Evolutionary conservation across 1,140 invertebrate genomes (phyloP).

Genomic region (Trichogramma pretiosum): DNA sequence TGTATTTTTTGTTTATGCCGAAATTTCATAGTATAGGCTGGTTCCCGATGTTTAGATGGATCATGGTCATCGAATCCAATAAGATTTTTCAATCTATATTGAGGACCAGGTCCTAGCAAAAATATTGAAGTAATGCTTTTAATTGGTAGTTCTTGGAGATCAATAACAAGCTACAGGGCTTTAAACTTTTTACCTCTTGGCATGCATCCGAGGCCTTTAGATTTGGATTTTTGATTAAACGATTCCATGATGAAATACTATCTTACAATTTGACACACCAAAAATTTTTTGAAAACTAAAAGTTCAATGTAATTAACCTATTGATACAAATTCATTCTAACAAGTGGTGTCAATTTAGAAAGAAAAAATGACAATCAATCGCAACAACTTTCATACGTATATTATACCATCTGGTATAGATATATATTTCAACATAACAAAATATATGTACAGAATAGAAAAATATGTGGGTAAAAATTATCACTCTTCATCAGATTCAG

Average conservation of each 20-base stretch:
- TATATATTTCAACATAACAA: slow-evolving; percentile 18
- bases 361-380: no score
- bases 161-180: no score
- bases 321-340: no score
- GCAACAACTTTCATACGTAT: no score
- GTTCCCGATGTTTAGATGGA: slow-evolving; percentile 31
- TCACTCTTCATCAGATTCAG: slow-evolving; percentile 5
- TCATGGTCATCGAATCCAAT: slow-evolving; percentile 39
- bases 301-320: no score
- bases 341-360: no score
- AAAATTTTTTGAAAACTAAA: no score
- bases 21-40: slow-evolving; percentile 35
- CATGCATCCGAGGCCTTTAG: not conserved
- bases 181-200: no score
- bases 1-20: not conserved
- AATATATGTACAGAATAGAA: not conserved
- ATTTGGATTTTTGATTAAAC: no score
- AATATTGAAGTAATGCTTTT: slow-evolving; percentile 6
- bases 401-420: not conserved
- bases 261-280: no score
- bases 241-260: no score
- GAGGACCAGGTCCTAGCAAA: slow-evolving; percentile 39
- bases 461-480: not conserved
- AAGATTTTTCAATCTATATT: slow-evolving; percentile 33
- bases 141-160: no score